A percentile compares a stretch with the other conserved stretches of the same genome.
These are phyloP conservation scores for Leptothorax acervorum DNA, from an alignment of 2,888 invertebrate species.

Conservation along the genomic window DNA sequence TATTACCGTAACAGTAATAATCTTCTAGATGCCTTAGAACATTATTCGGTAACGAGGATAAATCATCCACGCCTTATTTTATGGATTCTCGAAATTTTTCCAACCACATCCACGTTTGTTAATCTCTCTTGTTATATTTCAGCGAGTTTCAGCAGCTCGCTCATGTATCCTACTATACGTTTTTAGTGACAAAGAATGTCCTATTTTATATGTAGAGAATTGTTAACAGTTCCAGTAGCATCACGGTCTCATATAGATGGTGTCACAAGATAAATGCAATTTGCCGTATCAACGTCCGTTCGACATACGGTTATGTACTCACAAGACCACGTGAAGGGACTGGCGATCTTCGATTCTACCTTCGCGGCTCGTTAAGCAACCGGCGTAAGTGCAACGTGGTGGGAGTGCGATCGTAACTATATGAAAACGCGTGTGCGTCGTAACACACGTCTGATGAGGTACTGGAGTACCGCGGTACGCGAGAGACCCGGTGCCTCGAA, in stretches of 20 bases:
- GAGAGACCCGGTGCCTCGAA: constrained; percentile 79
- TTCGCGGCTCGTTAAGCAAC: constrained; percentile 46
- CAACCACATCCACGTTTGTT: not conserved
- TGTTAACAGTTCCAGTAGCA: not conserved
- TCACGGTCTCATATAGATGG: not conserved
- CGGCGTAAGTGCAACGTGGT: constrained; percentile 43
- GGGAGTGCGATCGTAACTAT: constrained; percentile 64
- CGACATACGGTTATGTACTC: not conserved
- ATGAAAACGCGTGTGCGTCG: constrained; percentile 77
- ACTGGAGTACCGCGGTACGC: constrained; percentile 80
- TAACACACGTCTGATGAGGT: constrained; percentile 83
- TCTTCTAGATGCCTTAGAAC: not conserved
- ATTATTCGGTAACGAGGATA: not conserved
- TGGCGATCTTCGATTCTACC: constrained; percentile 30
- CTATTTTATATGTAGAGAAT: not conserved
- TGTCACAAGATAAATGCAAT: constrained; percentile 20
- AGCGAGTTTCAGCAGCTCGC: not conserved
- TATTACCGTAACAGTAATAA: constrained; percentile 3
- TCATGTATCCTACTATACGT: not conserved
- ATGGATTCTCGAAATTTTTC: not conserved
- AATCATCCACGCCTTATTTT: not conserved
- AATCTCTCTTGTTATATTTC: not conserved
- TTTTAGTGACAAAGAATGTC: not conserved
- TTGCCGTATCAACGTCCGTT: not conserved
- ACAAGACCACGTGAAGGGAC: constrained; percentile 35